phyloP scores from a whole-genome alignment of 2,888 invertebrate species.

The Pterostichus niger region DNA sequence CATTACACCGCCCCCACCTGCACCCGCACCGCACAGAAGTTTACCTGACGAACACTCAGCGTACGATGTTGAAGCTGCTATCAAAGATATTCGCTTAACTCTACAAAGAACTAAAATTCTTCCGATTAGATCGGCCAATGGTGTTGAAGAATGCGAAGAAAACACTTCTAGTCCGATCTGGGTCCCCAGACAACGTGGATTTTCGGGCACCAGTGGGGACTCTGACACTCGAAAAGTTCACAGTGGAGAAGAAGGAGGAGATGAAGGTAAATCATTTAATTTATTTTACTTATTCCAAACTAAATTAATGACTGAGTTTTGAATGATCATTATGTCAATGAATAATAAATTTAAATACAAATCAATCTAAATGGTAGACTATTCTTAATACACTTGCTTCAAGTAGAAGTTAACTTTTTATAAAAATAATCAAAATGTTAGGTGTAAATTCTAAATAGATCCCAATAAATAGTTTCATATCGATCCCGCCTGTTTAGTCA shows the following conservation, averaged over 20 bases:
- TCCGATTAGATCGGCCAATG: constrained; percentile 78
- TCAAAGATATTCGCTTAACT: constrained; percentile 90
- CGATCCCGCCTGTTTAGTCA: too few species aligned
- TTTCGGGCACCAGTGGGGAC: constrained; percentile 79
- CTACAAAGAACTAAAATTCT: constrained; percentile 86
- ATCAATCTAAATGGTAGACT: too few species aligned
- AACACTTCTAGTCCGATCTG: constrained; percentile 83
- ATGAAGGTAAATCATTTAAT: constrained; percentile 72
- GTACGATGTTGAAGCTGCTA: constrained; percentile 81
- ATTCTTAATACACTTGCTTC: too few species aligned
- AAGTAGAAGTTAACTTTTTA: too few species aligned
- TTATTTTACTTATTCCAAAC: constrained; percentile 8
- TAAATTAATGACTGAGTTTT: neutral
- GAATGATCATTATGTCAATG: too few species aligned
- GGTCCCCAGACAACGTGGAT: constrained; percentile 84
- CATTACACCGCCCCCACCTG: constrained; percentile 86
- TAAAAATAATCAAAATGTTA: too few species aligned
- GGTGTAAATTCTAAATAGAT: too few species aligned
- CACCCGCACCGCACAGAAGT: constrained; percentile 86
- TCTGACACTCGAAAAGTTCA: constrained; percentile 83
- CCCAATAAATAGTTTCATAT: too few species aligned
- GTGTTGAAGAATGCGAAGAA: constrained; percentile 76
- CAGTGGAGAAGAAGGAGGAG: constrained; percentile 83
- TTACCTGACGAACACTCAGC: constrained; percentile 70
- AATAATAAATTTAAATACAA: too few species aligned